These are phyloP conservation scores for Drosophila eugracilis DNA, from an alignment of 1,140 invertebrate species.

Conservation along the genomic window DNA sequence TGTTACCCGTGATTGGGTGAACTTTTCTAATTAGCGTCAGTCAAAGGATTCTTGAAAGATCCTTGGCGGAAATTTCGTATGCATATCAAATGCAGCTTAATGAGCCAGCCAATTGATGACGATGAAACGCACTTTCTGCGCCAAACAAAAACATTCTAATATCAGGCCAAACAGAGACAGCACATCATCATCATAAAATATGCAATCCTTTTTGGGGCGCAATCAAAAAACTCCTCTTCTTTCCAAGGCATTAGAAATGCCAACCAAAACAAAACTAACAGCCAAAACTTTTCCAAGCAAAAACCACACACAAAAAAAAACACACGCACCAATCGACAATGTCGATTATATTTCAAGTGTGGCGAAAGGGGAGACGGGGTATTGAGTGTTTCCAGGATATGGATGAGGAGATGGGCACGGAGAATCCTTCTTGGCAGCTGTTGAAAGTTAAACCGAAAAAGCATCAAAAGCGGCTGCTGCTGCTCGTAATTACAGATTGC, in stretches of 20 bases:
- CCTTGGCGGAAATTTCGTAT: conserved; percentile 32
- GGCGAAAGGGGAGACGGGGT: conserved; percentile 3
- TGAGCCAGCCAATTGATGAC: conserved; percentile 25
- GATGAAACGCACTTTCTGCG: conserved; percentile 36
- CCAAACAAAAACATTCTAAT: conserved; percentile 38
- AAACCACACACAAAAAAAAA: conserved; percentile 71
- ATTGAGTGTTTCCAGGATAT: conserved; percentile 1
- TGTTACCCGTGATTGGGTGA: conserved; percentile 46
- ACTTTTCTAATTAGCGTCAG: conserved; percentile 77
- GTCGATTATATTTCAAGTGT: conserved; percentile 57
- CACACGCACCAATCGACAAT: conserved; percentile 67
- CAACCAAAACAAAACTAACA: conserved; percentile 67
- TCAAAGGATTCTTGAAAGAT: conserved; percentile 17
- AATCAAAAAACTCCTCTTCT: conserved; percentile 54
- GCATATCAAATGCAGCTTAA: conserved; percentile 61
- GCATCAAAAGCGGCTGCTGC: conserved; percentile 61
- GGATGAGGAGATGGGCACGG: background rate
- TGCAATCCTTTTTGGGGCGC: conserved; percentile 48
- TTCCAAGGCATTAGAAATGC: conserved; percentile 61
- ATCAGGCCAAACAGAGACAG: conserved; percentile 43
- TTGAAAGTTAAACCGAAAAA: conserved; percentile 73
- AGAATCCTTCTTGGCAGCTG: conserved; percentile 47
- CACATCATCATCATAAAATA: conserved; percentile 55
- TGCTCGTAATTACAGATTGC: conserved; percentile 74
- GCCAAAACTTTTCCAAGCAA: conserved; percentile 54